phyloP scores from a whole-genome alignment of 2,113 vertebrate genomes.

The Pelvicachromis taeniatus region DNA sequence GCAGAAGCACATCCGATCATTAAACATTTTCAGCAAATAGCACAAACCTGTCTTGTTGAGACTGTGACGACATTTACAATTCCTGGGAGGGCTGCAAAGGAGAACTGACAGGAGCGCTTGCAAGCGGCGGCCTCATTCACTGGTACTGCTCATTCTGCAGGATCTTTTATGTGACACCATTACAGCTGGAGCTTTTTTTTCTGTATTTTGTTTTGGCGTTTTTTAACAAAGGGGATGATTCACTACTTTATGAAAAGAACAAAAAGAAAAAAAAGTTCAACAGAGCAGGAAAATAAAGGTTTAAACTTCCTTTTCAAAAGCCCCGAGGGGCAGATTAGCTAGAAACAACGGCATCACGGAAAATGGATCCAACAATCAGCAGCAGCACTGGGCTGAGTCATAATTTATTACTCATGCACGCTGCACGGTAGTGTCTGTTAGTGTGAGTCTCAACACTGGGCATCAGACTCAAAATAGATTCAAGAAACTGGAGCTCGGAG shows the following conservation, averaged over 20 bases:
- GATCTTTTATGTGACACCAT: slow-evolving; percentile 32
- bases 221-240: slow-evolving; percentile 7
- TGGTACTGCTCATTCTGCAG: background rate
- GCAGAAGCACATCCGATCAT: background rate
- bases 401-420: background rate
- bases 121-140: background rate
- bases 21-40: background rate
- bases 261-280: background rate
- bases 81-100: slow-evolving; percentile 21
- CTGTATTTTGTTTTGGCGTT: background rate
- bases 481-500: background rate
- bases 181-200: background rate
- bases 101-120: background rate
- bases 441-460: slow-evolving; percentile 26
- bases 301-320: slow-evolving; percentile 33
- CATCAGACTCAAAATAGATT: slow-evolving; percentile 1
- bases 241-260: slow-evolving; percentile 28
- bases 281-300: slow-evolving; percentile 32
- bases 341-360: slow-evolving; percentile 20
- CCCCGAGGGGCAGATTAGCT: slow-evolving; percentile 37
- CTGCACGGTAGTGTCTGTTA: background rate
- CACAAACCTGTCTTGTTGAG: slow-evolving; percentile 29
- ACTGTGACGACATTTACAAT: slow-evolving; percentile 44
- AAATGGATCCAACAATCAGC: slow-evolving; percentile 33
- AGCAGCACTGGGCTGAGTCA: slow-evolving; percentile 9